These are phyloP conservation scores for Drosophila incognita DNA, from an alignment of 2,888 invertebrate genomes.

Conservation along the genomic window DNA sequence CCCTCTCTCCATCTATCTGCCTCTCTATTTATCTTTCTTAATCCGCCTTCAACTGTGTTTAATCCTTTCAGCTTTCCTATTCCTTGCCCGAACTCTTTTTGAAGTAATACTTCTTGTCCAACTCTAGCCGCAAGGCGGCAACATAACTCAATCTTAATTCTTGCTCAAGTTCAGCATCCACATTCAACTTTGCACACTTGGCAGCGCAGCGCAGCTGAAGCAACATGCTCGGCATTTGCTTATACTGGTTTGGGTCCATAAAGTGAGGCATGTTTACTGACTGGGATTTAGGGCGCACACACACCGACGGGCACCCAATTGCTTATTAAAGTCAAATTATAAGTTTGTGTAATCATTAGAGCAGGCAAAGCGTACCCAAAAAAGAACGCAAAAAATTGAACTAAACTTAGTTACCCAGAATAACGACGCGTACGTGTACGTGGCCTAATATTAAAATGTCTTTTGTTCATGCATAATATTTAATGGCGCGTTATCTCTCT, in stretches of 20 bases:
- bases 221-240: slow-evolving; percentile 13
- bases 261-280: slow-evolving; percentile 13
- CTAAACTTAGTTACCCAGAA: slow-evolving; percentile 30
- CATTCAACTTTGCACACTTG: slow-evolving; percentile 26
- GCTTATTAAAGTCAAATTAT: slow-evolving; percentile 74
- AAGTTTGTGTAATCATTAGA: slow-evolving; percentile 59
- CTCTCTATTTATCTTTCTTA: too few species aligned
- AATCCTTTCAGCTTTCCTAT: not conserved
- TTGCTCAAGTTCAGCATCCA: not conserved
- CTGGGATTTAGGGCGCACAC: slow-evolving; percentile 15
- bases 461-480: slow-evolving; percentile 67
- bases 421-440: slow-evolving; percentile 26
- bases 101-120: not conserved
- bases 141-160: not conserved
- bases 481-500: slow-evolving; percentile 74
- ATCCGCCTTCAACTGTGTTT: too few species aligned
- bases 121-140: not conserved
- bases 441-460: slow-evolving; percentile 58
- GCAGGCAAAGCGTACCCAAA: not conserved
- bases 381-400: not conserved
- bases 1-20: not conserved
- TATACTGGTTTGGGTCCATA: slow-evolving; percentile 12
- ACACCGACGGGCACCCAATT: slow-evolving; percentile 57
- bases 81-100: not conserved
- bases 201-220: not conserved